Percentiles rank a stretch among this genome's conserved stretches.
These are phyloP conservation scores for Macropis europaea DNA, from an alignment of 2,888 invertebrate species.

Conservation along the genomic window DNA sequence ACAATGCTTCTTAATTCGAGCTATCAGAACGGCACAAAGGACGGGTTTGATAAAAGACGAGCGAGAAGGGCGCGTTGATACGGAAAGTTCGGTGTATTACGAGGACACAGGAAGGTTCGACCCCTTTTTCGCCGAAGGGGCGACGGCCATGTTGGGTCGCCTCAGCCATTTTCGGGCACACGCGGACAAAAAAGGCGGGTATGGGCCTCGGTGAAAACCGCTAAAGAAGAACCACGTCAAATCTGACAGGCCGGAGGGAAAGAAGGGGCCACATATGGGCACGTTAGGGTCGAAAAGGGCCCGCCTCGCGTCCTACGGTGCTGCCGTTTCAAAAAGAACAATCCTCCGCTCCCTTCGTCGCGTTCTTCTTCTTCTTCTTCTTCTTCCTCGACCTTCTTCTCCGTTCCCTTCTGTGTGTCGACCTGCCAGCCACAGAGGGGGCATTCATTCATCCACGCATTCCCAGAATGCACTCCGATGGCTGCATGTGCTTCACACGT, in stretches of 20 bases:
- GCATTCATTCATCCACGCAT: conserved; percentile 76
- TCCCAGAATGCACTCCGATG: conserved; percentile 68
- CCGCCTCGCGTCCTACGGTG: conserved; percentile 62
- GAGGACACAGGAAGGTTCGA: conserved; percentile 23
- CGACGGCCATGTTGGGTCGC: conserved; percentile 64
- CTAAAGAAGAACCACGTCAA: conserved; percentile 68
- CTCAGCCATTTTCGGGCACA: conserved; percentile 70
- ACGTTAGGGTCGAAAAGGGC: conserved; percentile 56
- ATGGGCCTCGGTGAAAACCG: conserved; percentile 61
- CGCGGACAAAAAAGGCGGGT: conserved; percentile 61
- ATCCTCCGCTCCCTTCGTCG: conserved; percentile 45
- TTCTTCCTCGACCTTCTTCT: conserved; percentile 2
- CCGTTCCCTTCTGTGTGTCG: conserved; percentile 23
- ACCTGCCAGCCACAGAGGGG: conserved; percentile 66
- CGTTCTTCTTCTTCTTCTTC: conserved; percentile 20
- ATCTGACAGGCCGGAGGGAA: conserved; percentile 63
- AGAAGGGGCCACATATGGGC: conserved; percentile 57
- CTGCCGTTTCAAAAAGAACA: conserved; percentile 67
- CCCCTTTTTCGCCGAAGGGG: conserved; percentile 41
- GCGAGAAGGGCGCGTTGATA: conserved; percentile 4
- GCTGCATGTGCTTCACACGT: conserved; percentile 18
- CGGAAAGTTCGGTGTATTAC: not conserved
- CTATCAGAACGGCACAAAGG: conserved; percentile 42
- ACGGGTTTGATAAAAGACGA: conserved; percentile 19
- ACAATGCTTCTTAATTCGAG: conserved; percentile 42